phyloP scores from a whole-genome alignment of 2,113 vertebrate species.

The Lota lota region DNA sequence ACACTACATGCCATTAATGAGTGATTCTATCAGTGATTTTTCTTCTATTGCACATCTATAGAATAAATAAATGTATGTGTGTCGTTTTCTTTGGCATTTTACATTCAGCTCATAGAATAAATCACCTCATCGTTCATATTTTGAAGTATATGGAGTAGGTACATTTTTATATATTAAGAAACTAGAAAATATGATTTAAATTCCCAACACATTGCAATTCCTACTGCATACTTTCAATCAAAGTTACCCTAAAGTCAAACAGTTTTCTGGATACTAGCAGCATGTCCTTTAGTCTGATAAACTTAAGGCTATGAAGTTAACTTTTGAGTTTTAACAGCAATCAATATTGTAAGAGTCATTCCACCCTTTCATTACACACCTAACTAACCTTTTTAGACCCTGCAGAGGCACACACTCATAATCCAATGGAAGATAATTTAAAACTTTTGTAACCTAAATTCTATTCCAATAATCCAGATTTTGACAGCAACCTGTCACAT shows the following conservation, averaged over 20 bases:
- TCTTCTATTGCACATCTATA: too few relatives aligned
- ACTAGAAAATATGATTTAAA: too few relatives aligned
- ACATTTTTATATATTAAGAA: too few relatives aligned
- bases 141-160: too few relatives aligned
- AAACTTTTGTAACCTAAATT: constrained; percentile 48
- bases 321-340: constrained; percentile 55
- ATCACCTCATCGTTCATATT: too few relatives aligned
- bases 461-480: constrained; percentile 59
- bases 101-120: too few relatives aligned
- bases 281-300: constrained; percentile 42
- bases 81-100: too few relatives aligned
- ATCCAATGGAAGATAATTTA: constrained; percentile 47
- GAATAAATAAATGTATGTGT: too few relatives aligned
- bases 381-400: constrained; percentile 40
- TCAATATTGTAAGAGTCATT: constrained; percentile 48
- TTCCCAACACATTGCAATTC: too few relatives aligned
- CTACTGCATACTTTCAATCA: too few relatives aligned
- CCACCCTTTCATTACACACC: constrained; percentile 38
- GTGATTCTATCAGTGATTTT: too few relatives aligned
- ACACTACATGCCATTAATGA: too few relatives aligned
- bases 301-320: constrained; percentile 50
- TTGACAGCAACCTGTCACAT: constrained; percentile 69
- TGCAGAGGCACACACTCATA: constrained; percentile 37
- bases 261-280: constrained; percentile 1
- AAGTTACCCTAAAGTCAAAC: background rate